Evolutionary conservation across 2,797 vertebrate species (phyloP).

Genomic region (Ibycter americanus): DNA sequence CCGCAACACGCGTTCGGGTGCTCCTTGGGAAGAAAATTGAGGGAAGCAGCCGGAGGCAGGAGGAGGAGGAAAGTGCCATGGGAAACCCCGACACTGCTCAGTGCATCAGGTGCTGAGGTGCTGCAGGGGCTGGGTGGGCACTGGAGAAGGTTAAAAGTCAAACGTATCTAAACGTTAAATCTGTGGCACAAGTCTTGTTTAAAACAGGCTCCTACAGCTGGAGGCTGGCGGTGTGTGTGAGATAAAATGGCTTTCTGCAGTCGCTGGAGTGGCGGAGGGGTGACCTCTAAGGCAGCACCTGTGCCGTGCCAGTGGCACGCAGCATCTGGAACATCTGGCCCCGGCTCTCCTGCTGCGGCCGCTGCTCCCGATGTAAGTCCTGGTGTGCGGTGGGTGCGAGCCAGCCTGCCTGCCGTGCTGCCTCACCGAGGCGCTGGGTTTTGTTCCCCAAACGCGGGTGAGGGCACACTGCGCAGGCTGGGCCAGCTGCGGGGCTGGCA

Average conservation of each 20-base stretch:
- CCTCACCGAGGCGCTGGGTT: fast-evolving
- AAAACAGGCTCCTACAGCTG: neutral
- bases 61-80: neutral
- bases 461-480: too few relatives aligned
- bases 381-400: fast-evolving
- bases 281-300: neutral
- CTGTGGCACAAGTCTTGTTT: neutral
- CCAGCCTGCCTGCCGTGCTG: fast-evolving
- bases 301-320: fast-evolving
- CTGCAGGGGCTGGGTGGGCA: neutral
- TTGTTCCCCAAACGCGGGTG: neutral
- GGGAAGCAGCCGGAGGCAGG: neutral
- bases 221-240: neutral
- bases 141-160: neutral
- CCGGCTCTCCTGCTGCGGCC: fast-evolving
- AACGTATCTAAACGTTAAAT: fast-evolving
- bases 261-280: neutral
- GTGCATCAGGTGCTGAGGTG: fast-evolving
- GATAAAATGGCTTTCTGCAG: neutral
- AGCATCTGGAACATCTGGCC: fast-evolving
- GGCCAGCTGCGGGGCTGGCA: neutral
- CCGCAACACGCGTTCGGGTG: neutral
- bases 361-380: fast-evolving
- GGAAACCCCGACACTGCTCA: fast-evolving
- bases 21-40: neutral